Conservation (phyloP, 2,888 invertebrate genomes). For the Chrysotoxum bicinctum region DNA sequence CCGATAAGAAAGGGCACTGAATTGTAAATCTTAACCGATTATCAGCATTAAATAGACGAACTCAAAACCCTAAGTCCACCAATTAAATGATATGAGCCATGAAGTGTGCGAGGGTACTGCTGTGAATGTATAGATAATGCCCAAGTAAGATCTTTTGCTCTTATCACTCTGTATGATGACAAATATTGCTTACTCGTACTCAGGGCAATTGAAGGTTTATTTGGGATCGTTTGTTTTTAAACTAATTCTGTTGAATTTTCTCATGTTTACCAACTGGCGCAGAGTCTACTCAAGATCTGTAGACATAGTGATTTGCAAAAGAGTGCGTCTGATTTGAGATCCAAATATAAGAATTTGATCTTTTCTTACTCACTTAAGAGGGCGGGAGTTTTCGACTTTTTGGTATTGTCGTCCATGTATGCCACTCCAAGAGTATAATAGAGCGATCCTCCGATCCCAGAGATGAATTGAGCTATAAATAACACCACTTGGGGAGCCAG, state of each 20-base stretch:
- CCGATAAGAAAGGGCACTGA: slow-evolving; percentile 18
- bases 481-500: slow-evolving; percentile 85
- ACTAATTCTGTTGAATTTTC: slow-evolving; percentile 3
- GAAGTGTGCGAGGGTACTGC: neutral
- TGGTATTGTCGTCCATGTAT: slow-evolving; percentile 90
- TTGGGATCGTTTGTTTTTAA: neutral
- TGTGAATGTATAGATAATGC: neutral
- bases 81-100: slow-evolving; percentile 26
- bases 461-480: slow-evolving; percentile 87
- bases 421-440: slow-evolving; percentile 87
- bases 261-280: neutral
- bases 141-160: neutral
- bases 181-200: slow-evolving; percentile 15
- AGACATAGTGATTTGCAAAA: slow-evolving; percentile 37
- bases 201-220: slow-evolving; percentile 44
- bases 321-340: neutral
- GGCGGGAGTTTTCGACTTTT: slow-evolving; percentile 88
- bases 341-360: neutral
- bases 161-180: neutral
- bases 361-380: slow-evolving; percentile 84
- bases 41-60: neutral
- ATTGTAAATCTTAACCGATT: slow-evolving; percentile 23
- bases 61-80: slow-evolving; percentile 29
- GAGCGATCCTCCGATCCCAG: slow-evolving; percentile 87
- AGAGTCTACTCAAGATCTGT: neutral